Percentiles rank a stretch among this genome's conserved stretches.
phyloP scores from a whole-genome alignment of 1,140 invertebrate species.

The Aphis gossypii region DNA sequence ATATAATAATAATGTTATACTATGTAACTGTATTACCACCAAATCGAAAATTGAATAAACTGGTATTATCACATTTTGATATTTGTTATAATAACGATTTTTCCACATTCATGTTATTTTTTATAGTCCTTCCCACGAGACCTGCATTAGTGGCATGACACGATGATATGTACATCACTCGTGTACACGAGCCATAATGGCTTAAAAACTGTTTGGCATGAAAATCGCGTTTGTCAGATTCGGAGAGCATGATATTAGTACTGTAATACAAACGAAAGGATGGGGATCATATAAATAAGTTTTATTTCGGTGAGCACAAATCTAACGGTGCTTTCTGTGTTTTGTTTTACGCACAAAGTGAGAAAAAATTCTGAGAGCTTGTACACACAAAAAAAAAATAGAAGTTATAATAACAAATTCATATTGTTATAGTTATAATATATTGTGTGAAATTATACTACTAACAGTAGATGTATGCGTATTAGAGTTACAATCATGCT shows the following conservation, averaged over 20 bases:
- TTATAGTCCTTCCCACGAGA: not conserved
- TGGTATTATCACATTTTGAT: not conserved
- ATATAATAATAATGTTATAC: not conserved
- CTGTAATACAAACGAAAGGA: not conserved
- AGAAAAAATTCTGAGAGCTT: too few relatives aligned
- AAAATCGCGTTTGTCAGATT: not conserved
- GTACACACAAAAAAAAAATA: not conserved
- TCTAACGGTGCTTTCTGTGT: not conserved
- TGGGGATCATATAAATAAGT: not conserved
- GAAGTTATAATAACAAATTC: not conserved
- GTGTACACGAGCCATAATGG: not conserved
- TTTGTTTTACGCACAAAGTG: too few relatives aligned
- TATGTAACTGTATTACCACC: not conserved
- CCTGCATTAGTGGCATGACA: not conserved
- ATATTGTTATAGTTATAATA: not conserved
- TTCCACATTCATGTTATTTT: not conserved
- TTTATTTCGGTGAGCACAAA: not conserved
- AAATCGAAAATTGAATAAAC: not conserved
- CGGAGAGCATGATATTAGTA: not conserved
- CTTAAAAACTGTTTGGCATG: not conserved
- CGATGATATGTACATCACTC: not conserved
- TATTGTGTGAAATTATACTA: not conserved
- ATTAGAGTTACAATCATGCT: not conserved
- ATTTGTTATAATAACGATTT: not conserved
- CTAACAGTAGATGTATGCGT: not conserved